Conservation (phyloP, 2,113 vertebrate species). For the Siniperca knerii region DNA sequence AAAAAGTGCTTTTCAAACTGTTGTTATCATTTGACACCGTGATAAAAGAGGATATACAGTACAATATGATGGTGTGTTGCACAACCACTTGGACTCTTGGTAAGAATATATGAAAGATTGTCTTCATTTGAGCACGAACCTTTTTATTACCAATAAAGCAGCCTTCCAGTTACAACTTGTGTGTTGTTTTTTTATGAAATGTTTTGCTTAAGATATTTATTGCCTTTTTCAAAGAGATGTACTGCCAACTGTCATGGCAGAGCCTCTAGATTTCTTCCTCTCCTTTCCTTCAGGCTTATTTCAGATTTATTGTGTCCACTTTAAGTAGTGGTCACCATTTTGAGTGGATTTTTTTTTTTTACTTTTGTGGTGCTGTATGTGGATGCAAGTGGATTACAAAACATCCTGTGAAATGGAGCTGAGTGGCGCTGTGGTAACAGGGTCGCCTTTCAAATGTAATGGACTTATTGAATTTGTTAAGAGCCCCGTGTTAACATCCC, state of each 20-base stretch:
- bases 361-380: constrained; percentile 53
- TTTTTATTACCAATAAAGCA: constrained; percentile 92
- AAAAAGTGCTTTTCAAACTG: constrained; percentile 87
- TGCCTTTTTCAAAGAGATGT: background rate
- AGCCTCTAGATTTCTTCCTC: background rate
- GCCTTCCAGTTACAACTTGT: constrained; percentile 85
- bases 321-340: constrained; percentile 52
- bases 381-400: constrained; percentile 49
- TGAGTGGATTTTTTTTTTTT: constrained; percentile 33
- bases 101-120: constrained; percentile 88
- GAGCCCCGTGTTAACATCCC: constrained; percentile 66
- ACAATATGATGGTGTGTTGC: constrained; percentile 86
- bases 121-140: constrained; percentile 90
- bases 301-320: constrained; percentile 28
- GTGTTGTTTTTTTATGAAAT: constrained; percentile 44
- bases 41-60: constrained; percentile 83
- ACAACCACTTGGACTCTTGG: constrained; percentile 88
- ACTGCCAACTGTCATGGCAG: too few relatives aligned
- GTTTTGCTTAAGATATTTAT: background rate
- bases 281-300: background rate
- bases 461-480: constrained; percentile 79
- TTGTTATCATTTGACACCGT: constrained; percentile 86
- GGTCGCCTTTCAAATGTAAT: constrained; percentile 72
- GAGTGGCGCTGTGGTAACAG: constrained; percentile 51
- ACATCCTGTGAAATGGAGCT: constrained; percentile 67